Base-by-base conservation (phyloP, 2,888 invertebrate genomes). In the Serrognathus titanus region DNA sequence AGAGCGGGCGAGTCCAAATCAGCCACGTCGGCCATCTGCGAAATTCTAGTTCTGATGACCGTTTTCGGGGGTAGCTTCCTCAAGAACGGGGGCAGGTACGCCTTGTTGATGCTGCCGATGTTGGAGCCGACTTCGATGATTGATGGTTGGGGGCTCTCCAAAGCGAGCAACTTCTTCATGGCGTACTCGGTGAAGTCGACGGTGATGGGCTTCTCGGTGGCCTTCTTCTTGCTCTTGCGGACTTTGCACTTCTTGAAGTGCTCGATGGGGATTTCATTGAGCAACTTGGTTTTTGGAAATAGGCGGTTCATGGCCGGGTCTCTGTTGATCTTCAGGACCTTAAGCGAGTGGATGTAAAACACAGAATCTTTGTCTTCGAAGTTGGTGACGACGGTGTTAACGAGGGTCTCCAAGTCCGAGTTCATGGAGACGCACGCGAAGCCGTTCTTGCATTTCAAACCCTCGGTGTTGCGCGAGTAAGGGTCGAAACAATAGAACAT, bases 401-500 rank as follows among this genome's bases (percentile, higher is more conserved):
- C 81, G 61, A 86, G 74, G 0, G 84, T 81, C n/a, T 82, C 81
- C 0, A 85, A 67, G 55, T 81, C 83, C 0, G 83, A 70, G 57
- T 86, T 80, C 82, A 87, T 84, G 52, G 84, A 79, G n/a, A 86
- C 80, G 64, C 85, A 85, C 1, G 84, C 85, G 46, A 79, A 77
- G 1, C 81, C 80, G 52, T 81, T 80, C 57, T 81, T 71, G 1
- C 83, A 77, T 24, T 81, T 77, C 40, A 71, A 65, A 8, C 70
- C 87, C 46, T 84, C 83, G 7, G 71, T 77, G 9, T 83, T 83
- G 1, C 87, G 79, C 3, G 85, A 81, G 64, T 87, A 87, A 0
- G 86, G 85, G 74, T 87, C 87, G 60, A 86, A 86, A 20, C 83
- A 76, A 67, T 85, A 87, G 67, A 75, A 85, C 79, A 84, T 83